These are phyloP conservation scores for Theretra japonica DNA, from an alignment of 2,888 invertebrate genomes.

Conservation along the genomic window DNA sequence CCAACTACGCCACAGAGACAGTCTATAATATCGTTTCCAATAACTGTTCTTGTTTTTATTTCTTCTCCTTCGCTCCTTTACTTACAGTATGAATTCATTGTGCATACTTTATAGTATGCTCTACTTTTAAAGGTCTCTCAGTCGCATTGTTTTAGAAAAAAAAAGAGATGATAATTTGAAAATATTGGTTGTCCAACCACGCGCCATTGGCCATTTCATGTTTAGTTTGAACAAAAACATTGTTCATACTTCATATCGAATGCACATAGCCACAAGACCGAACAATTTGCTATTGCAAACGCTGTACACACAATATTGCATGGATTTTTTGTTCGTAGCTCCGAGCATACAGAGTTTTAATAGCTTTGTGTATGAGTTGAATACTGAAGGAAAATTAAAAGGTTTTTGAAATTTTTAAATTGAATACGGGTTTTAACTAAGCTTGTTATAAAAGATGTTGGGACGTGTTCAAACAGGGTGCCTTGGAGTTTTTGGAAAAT, in stretches of 20 bases:
- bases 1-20: no score
- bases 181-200: not conserved
- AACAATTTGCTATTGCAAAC: constrained; percentile 31
- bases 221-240: constrained; percentile 24
- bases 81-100: no score
- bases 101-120: no score
- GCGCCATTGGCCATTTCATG: not conserved
- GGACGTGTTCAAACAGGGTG: no score
- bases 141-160: not conserved
- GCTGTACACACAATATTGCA: constrained; percentile 24
- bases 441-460: not conserved
- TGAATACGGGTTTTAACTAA: not conserved
- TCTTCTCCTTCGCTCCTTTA: no score
- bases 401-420: not conserved
- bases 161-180: not conserved
- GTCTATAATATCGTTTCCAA: no score
- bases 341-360: constrained; percentile 5
- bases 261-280: constrained; percentile 25
- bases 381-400: constrained; percentile 9
- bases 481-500: no score
- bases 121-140: no score
- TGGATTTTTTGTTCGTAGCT: constrained; percentile 1
- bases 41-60: no score
- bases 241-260: constrained; percentile 15
- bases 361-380: not conserved